Evolutionary conservation across 2,797 vertebrate species (phyloP).

Genomic region (Gadopsis marmoratus): DNA sequence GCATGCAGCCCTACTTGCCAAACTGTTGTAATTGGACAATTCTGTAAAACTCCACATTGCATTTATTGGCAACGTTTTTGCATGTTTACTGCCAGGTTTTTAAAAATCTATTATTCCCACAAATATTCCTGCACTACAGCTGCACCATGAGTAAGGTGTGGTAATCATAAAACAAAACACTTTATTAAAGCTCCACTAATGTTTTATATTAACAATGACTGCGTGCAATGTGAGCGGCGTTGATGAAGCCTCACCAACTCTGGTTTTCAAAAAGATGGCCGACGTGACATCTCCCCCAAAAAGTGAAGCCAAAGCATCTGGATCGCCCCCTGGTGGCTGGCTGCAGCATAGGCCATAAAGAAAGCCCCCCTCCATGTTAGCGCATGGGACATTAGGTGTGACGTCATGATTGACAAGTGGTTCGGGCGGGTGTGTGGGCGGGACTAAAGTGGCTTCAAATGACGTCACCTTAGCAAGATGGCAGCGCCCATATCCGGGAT

Average conservation of each 20-base stretch:
- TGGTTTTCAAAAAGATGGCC: not conserved
- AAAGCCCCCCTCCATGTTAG: too few relatives aligned
- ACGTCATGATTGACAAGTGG: too few relatives aligned
- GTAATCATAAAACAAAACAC: constrained; percentile 12
- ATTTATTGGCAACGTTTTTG: constrained; percentile 4
- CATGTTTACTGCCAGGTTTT: constrained; percentile 40
- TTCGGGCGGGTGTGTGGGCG: too few relatives aligned
- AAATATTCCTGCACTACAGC: not conserved
- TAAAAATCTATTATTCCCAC: constrained; percentile 1
- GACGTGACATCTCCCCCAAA: too few relatives aligned
- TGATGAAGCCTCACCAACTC: not conserved
- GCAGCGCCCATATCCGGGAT: too few relatives aligned
- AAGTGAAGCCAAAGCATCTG: too few relatives aligned
- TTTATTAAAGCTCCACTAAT: constrained; percentile 37
- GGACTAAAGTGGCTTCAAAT: too few relatives aligned
- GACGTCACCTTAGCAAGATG: too few relatives aligned
- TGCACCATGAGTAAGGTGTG: not conserved
- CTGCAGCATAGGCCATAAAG: too few relatives aligned
- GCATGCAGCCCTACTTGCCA: not conserved
- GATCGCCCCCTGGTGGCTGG: too few relatives aligned
- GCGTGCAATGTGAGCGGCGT: not conserved
- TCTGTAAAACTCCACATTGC: constrained; percentile 32
- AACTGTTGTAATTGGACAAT: constrained; percentile 46
- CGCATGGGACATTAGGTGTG: too few relatives aligned
- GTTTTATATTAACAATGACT: not conserved